Evolutionary conservation across 2,113 vertebrate genomes (phyloP).

Genomic region (Reinhardtius hippoglossoides): DNA sequence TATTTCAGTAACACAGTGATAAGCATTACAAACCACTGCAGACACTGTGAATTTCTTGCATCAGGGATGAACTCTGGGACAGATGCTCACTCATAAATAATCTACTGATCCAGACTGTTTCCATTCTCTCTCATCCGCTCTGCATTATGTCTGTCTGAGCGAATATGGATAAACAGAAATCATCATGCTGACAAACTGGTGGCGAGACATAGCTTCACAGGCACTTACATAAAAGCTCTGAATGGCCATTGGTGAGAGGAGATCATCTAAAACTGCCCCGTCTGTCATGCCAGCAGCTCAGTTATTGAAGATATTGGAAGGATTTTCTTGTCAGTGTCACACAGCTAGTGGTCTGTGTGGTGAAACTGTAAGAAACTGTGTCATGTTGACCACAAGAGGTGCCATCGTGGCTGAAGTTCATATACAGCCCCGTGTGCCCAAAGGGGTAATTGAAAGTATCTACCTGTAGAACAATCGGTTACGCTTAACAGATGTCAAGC

Average conservation of each 20-base stretch:
- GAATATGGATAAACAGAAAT: slow-evolving; percentile 15
- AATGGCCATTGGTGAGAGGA: neutral
- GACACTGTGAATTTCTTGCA: slow-evolving; percentile 57
- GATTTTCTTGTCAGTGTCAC: too few species aligned
- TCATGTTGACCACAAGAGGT: neutral
- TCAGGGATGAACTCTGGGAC: slow-evolving; percentile 31
- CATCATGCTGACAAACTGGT: slow-evolving; percentile 20
- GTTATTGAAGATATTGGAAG: too few species aligned
- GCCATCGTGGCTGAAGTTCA: neutral
- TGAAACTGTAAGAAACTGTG: neutral
- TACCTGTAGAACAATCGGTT: neutral
- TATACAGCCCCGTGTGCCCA: too few species aligned
- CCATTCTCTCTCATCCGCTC: slow-evolving; percentile 26
- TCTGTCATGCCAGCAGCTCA: neutral
- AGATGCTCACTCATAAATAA: slow-evolving; percentile 56
- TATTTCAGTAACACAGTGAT: neutral
- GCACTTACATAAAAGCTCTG: neutral
- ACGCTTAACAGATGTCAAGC: neutral
- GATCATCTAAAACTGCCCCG: neutral
- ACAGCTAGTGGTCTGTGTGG: too few species aligned
- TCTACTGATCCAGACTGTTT: slow-evolving; percentile 33
- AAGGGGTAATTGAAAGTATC: neutral
- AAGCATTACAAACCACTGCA: slow-evolving; percentile 34
- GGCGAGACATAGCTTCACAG: slow-evolving; percentile 1
- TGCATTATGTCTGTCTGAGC: neutral